Evolutionary conservation across 2,888 invertebrate species (phyloP), one percentile per base, ranked within the genome.

Genomic region (Apoda limacodes): DNA sequence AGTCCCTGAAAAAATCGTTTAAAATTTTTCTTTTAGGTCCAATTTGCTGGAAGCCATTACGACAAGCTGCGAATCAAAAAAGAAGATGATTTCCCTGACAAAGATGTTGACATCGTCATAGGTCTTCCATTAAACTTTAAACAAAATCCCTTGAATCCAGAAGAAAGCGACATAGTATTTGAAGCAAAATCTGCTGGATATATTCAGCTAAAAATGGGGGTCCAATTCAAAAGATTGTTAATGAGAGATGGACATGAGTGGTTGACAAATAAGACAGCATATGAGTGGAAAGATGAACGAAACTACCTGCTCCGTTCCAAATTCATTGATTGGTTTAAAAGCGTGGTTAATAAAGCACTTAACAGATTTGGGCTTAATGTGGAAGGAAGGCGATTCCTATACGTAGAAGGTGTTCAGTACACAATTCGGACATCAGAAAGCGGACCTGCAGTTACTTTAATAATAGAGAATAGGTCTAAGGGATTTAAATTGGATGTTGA

Each of bases 31-130:
- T 28, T 37, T 2, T 37, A 72, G 72, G 56, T 68, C 1, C 75
- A 75, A 45, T 84, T 72, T 42, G 83, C 83, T 1, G 86, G 87
- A 7, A 86, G 86, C 43, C 85, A 71, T 43, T 86, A 71, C 38
- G 86, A 87, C 49, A 62, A 71, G 6, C 58, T 86, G 2, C 82
- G 83, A 38, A 80, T 86, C 1, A 74, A 75, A 9, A 74, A 78
- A 35, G 84, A 85, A 0, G 75, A 83, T 30, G 17, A 17, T 17
- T 17, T 17, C 7, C 44, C 42, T 5, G 37, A 40, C 23, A 86
- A 87, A 45, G 87, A 87, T 43, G 63, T 86, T 45, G 83, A 85
- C 44, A 60, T 86, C 3, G 61, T 84, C 1, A 70, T 87, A 9
- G 57, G 61, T 9, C 46, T 86, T 7, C 83, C 85, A 0, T 42